A percentile compares a stretch with the other conserved stretches of the same genome.
These are phyloP conservation scores for Sakesphorus luctuosus DNA, from an alignment of 2,113 vertebrate genomes.

Conservation along the genomic window DNA sequence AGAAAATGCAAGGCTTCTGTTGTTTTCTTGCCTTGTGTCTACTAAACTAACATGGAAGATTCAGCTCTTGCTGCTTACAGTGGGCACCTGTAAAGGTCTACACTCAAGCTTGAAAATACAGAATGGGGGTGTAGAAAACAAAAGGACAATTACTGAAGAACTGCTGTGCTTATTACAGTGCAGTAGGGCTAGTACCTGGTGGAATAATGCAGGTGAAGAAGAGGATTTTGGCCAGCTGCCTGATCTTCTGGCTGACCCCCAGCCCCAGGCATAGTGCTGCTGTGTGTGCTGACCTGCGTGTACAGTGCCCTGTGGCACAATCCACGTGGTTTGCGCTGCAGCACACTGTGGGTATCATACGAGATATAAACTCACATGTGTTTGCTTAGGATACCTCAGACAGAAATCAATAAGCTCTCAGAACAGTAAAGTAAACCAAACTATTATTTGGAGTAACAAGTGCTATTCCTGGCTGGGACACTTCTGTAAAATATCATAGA, in stretches of 20 bases:
- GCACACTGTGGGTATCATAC: not conserved
- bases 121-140: not conserved
- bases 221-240: not conserved
- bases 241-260: not conserved
- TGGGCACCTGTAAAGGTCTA: accelerated
- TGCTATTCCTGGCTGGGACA: not conserved
- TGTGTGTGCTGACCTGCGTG: accelerated
- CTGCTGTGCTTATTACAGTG: not conserved
- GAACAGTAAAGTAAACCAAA: not conserved
- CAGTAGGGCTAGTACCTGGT: not conserved
- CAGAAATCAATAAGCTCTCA: accelerated
- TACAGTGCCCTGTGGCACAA: accelerated
- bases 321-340: accelerated
- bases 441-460: not conserved
- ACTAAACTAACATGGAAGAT: not conserved
- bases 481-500: not conserved
- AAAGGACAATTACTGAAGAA: not conserved
- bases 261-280: not conserved
- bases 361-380: accelerated
- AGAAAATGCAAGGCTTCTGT: not conserved
- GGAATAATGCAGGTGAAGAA: not conserved
- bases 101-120: not conserved
- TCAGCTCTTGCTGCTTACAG: not conserved
- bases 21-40: not conserved
- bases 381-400: not conserved